Evolutionary conservation across 2,113 vertebrate genomes (phyloP), one percentile per base, ranked within the genome.

Genomic region (Pterocles gutturalis): DNA sequence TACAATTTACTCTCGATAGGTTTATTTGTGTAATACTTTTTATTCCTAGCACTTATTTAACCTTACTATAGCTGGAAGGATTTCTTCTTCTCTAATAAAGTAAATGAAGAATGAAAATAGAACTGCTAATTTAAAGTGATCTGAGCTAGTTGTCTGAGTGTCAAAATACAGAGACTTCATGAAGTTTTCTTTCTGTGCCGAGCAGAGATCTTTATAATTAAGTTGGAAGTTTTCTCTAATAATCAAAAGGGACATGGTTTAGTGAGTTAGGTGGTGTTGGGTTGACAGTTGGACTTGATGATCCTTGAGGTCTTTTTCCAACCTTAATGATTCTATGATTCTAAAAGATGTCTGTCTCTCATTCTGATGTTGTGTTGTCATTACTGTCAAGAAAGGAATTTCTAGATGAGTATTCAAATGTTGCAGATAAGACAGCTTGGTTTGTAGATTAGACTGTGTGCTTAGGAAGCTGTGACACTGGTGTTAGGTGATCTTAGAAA

Each of bases 21-120:
- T 73, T 66, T 75, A 49, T 58, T 33, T 0, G 0, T 22, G 48
- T 9, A 49, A 28, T n/a, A 5, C 0, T 78, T 80, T 90, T 61
- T 41, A 72, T 70, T 67, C 9, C 15, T 72, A 73, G 7, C 17
- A 25, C 3, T 48, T 84, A 29, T 48, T 78, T 84, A 83, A 41
- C 15, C 28, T 89, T 31, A 31, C 20, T 55, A 11, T 21, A 41
- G 18, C 17, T 92, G 21, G 13, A 78, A n/a, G 16, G 22, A 49
- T 66, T 92, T 90, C 13, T 18, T 82, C 11, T 73, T 65, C 28
- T 89, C 13, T 83, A 49, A 29, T 79, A 49, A 87, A 75, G 20
- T 66, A 66, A 90, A 78, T n/a, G 3, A 82, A 81, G n/a, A 89
- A 65, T 20, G 12, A 90, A 81, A 49, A 73, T 21, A 41, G 13